A percentile compares a stretch with the other conserved stretches of the same genome.
phyloP scores from a whole-genome alignment of 2,797 vertebrate species.

The Melanotaenia pygmaea region DNA sequence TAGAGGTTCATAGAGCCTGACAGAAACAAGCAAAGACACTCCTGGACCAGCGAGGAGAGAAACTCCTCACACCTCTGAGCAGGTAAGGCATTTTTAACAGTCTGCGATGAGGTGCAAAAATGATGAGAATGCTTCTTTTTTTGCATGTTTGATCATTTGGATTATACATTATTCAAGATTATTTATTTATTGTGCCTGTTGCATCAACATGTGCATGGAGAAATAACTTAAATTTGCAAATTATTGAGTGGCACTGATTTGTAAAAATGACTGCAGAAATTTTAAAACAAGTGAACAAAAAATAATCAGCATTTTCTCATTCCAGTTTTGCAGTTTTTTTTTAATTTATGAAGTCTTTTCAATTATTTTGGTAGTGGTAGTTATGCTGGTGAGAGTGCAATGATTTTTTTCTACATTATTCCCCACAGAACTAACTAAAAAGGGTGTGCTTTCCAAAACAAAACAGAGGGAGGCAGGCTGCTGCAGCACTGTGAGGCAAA shows the following conservation, averaged over 20 bases:
- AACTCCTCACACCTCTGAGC: constrained; percentile 27
- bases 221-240: background rate
- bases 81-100: constrained; percentile 46
- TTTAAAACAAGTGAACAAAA: background rate
- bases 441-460: background rate
- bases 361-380: background rate
- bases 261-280: background rate
- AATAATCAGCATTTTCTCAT: background rate
- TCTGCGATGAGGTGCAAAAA: background rate
- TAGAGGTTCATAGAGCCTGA: constrained; percentile 8
- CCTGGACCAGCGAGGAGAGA: constrained; percentile 18
- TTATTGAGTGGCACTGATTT: background rate
- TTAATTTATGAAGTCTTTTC: background rate
- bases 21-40: constrained; percentile 10
- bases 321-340: background rate
- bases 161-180: background rate
- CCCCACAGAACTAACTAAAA: background rate
- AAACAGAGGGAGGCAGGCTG: background rate
- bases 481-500: background rate
- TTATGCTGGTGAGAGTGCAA: too few relatives aligned
- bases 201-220: background rate
- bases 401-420: background rate
- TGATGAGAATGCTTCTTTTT: background rate
- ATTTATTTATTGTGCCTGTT: background rate
- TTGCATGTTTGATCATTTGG: background rate